Evolutionary conservation across 2,113 vertebrate species (phyloP), one percentile per base, ranked within the genome.

Genomic region (Myotis davidii): DNA sequence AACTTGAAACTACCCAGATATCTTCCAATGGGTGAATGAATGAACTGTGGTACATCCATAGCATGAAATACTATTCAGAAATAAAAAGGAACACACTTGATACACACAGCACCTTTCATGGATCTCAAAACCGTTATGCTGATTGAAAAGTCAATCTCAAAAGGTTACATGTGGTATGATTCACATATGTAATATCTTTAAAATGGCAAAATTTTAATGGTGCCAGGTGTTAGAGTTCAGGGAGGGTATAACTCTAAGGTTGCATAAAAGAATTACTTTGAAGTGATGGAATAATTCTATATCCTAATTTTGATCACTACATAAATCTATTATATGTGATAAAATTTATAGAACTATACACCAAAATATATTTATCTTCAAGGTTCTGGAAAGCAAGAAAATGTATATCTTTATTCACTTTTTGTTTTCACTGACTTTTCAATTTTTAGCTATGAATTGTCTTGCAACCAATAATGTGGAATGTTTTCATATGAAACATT

Each of bases 201-300:
- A 84, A 94, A 91, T 73, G 59, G 29, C 2, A 93, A 91, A 96
- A 91, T 78, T 79, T 50, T 12, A 72, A n/a, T 67, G 17, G 52
- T 54, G 10, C 34, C 37, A 85, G 21, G 48, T 76, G 2, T 72
- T 85, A 93, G 72, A 20, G 4, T 76, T 82, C 3, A 34, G 52
- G n/a, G 25, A 90, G 3, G 13, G 25, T 79, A 16, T 67, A 39
- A 77, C 23, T 74, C 34, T 70, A n/a, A 25, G 8, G 6, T 72
- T 83, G 42, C 5, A 48, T 6, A 64, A 85, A 3, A 25, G 34
- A 85, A 23, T 82, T 89, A 88, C 18, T 65, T 54, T 18, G 6
- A 3, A 29, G 48, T 29, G 34, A 84, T 72, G 14, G 8, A 85
- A 59, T 73, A 86, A 87, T 64, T 95, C 16, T 37, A 11, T 72